Evolutionary conservation across 2,113 vertebrate species (phyloP), one percentile per base, ranked within the genome.

Genomic region (Corapipo altera): DNA sequence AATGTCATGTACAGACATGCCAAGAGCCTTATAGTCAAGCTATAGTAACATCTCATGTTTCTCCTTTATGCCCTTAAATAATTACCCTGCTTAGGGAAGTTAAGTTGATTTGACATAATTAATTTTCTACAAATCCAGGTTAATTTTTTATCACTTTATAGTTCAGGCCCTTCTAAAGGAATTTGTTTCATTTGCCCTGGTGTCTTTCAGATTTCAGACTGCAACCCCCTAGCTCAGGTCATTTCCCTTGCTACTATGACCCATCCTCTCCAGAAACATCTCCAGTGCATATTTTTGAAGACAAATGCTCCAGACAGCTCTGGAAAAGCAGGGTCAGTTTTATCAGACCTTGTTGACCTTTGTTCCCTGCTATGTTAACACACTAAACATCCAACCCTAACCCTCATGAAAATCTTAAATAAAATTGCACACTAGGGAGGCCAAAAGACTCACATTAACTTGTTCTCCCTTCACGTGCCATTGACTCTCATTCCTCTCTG

Each of bases 1-100:
- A 2, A 39, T 18, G n/a, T 62, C 75, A 58, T 0, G 4, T 0
- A 72, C 24, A 85, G 43, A 52, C 33, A 59, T 0, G 5, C 44
- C 79, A 77, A 85, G 57, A 70, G n/a, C 67, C 37, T 82, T 32
- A 14, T 2, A 87, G 52, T 5, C 54, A 49, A 27, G 11, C 21
- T 22, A 30, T 1, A 70, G 24, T 3, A 57, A 54, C 37, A 46
- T 64, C 27, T 80, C 75, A 52, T 9, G 32, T 32, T 77, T 37
- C 57, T 67, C 58, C 35, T 90, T 67, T 20, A 39, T 30, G 54
- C 7, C 46, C 33, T 77, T 55, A 76, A 65, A 73, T 62, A 67
- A 88, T 54, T 4, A 66, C 23, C 32, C 30, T 76, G 70, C 49
- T 76, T 35, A 55, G 33, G 27, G 39, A 64, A 64, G 64, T 71